phyloP scores from a whole-genome alignment of 2,888 invertebrate species.

The Agrotis clavis region DNA sequence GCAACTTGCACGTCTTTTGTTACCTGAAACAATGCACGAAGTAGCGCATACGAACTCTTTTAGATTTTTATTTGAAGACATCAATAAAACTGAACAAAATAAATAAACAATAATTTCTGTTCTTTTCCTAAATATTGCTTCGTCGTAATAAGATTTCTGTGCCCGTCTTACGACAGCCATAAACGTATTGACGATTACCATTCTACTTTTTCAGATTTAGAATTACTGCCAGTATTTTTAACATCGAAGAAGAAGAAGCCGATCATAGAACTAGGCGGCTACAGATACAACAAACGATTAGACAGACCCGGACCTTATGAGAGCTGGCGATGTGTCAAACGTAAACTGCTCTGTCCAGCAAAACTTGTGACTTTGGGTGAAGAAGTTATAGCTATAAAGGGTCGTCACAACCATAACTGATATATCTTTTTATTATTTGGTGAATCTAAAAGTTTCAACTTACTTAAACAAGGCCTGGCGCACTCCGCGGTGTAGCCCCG shows the following conservation, averaged over 20 bases:
- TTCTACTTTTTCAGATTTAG: neutral
- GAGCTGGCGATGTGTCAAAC: conserved; percentile 3
- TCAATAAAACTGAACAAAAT: too few relatives aligned
- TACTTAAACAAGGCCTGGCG: too few relatives aligned
- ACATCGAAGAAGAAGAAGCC: neutral
- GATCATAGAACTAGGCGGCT: neutral
- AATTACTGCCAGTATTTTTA: neutral
- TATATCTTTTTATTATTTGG: too few relatives aligned
- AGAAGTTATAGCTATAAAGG: neutral
- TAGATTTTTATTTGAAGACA: too few relatives aligned
- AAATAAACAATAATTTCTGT: neutral
- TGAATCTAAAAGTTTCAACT: too few relatives aligned
- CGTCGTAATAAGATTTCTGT: neutral
- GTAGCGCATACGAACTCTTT: too few relatives aligned
- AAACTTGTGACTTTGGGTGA: neutral
- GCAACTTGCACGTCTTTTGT: too few relatives aligned
- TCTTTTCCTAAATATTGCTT: neutral
- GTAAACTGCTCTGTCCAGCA: neutral
- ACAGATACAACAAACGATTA: neutral
- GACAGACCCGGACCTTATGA: neutral
- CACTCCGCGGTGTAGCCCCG: too few relatives aligned
- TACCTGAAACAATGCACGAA: too few relatives aligned
- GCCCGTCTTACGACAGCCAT: neutral
- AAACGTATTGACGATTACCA: neutral
- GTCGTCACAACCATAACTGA: neutral